Conservation (phyloP, 2,113 vertebrate species). For the Struthio camelus region DNA sequence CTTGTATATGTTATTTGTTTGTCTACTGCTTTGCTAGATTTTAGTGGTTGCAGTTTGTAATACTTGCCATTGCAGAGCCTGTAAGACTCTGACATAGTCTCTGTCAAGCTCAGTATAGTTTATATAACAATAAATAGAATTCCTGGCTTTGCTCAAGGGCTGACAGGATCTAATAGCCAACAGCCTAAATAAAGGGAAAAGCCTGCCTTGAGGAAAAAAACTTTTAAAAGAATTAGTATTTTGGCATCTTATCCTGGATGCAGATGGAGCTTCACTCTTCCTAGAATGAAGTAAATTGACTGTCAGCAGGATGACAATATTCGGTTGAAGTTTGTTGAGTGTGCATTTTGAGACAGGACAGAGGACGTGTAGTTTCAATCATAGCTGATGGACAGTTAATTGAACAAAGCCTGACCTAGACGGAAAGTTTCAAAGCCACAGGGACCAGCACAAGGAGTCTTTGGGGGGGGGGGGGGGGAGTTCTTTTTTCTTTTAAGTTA, state of each 20-base stretch:
- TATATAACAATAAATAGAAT: not conserved
- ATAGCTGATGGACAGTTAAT: not conserved
- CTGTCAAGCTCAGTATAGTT: not conserved
- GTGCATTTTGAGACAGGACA: not conserved
- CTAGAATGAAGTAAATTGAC: not conserved
- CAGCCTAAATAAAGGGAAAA: not conserved
- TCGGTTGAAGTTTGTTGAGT: not conserved
- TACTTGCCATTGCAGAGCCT: not conserved
- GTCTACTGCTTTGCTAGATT: not conserved
- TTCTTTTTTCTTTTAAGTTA: not conserved
- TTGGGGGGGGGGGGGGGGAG: too few relatives aligned
- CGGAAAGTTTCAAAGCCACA: not conserved
- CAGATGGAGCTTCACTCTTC: not conserved
- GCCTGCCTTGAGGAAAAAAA: not conserved
- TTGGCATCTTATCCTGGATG: not conserved
- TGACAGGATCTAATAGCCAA: not conserved
- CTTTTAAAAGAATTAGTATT: fast-evolving
- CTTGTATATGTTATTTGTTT: not conserved
- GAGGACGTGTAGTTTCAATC: not conserved
- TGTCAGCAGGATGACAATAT: not conserved
- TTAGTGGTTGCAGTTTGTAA: not conserved
- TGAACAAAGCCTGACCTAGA: not conserved
- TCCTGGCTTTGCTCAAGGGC: not conserved
- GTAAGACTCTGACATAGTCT: not conserved
- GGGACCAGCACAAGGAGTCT: fast-evolving